Evolutionary conservation across 2,797 vertebrate genomes (phyloP).

Genomic region (Anguilla anguilla): DNA sequence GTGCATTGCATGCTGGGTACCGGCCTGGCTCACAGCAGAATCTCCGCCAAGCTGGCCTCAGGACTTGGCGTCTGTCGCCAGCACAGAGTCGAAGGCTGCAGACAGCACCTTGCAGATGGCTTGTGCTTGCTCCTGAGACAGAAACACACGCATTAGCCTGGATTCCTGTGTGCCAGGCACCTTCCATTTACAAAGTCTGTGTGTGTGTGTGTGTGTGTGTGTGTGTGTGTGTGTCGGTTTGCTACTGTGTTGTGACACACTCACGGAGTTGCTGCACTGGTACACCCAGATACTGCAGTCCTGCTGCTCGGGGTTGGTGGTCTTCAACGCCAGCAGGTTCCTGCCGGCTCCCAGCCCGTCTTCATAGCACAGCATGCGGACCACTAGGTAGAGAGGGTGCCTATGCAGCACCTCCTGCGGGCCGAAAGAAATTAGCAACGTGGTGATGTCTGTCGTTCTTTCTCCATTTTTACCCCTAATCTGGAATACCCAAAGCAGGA

Average conservation of each 20-base stretch:
- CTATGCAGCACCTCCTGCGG: conserved; percentile 89
- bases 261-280: conserved; percentile 92
- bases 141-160: conserved; percentile 1
- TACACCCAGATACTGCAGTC: conserved; percentile 94
- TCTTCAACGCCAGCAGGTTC: conserved; percentile 91
- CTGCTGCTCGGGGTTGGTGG: conserved; percentile 82
- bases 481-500: not conserved
- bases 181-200: not conserved
- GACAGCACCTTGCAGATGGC: conserved; percentile 95
- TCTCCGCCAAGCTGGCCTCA: conserved; percentile 62
- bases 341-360: conserved; percentile 92
- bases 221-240: not conserved
- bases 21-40: not conserved
- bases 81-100: conserved; percentile 87
- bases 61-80: conserved; percentile 83
- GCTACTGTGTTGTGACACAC: conserved; percentile 39
- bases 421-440: not conserved
- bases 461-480: not conserved
- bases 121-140: conserved; percentile 90
- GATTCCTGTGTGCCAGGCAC: not conserved
- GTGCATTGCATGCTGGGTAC: conserved; percentile 27
- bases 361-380: conserved; percentile 95
- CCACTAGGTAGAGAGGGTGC: conserved; percentile 90
- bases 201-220: not conserved
- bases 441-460: not conserved